phyloP scores from a whole-genome alignment of 2,888 invertebrate genomes.

The Dolomedes plantarius region DNA sequence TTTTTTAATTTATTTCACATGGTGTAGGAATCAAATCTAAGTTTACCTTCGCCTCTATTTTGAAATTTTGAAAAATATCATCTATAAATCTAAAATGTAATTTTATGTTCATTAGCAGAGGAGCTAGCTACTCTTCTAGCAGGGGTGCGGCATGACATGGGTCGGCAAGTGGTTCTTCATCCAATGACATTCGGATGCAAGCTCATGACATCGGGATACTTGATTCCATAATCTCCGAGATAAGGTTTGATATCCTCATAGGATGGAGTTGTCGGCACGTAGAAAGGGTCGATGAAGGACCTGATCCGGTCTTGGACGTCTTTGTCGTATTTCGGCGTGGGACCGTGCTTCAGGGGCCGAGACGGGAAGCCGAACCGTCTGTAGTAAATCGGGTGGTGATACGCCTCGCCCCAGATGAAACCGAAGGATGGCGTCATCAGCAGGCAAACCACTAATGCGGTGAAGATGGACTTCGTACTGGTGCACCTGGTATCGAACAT shows the following conservation, averaged over 20 bases:
- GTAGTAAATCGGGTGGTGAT: constrained; percentile 53
- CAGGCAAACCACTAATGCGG: neutral
- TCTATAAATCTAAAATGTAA: too few relatives aligned
- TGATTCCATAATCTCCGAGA: constrained; percentile 47
- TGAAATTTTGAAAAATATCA: too few relatives aligned
- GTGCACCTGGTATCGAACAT: neutral
- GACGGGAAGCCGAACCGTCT: constrained; percentile 58
- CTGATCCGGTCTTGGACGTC: constrained; percentile 56
- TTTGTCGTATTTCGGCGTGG: constrained; percentile 58
- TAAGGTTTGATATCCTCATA: constrained; percentile 58
- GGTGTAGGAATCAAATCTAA: too few relatives aligned
- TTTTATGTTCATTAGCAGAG: too few relatives aligned
- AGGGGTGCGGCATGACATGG: too few relatives aligned
- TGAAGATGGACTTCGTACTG: neutral
- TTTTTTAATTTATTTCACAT: too few relatives aligned
- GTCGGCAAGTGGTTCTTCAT: neutral
- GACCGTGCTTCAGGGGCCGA: constrained; percentile 52
- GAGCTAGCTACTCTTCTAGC: too few relatives aligned
- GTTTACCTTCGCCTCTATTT: too few relatives aligned
- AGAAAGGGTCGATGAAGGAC: constrained; percentile 66
- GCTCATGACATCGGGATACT: constrained; percentile 26
- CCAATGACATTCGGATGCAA: constrained; percentile 54
- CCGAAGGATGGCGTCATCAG: neutral
- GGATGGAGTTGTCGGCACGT: constrained; percentile 48
- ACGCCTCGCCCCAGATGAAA: neutral